phyloP scores from a whole-genome alignment of 2,797 vertebrate species.

The Artibeus jamaicensis region DNA sequence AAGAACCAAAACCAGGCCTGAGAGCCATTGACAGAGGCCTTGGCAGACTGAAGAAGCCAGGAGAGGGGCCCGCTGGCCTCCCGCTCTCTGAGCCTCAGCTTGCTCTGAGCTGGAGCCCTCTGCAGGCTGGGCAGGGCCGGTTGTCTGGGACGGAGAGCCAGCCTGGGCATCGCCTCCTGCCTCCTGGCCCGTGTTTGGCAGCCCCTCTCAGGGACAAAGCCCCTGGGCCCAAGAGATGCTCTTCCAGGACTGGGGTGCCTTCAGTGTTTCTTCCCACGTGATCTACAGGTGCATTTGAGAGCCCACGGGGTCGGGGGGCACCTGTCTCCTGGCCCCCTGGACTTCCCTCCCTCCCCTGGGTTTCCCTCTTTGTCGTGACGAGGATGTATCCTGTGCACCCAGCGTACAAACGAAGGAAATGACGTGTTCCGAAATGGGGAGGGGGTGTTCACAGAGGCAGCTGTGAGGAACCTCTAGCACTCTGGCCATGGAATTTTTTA shows the following conservation, averaged over 20 bases:
- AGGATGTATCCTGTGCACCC: background rate
- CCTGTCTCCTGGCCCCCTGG: fast-evolving
- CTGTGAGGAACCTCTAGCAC: background rate
- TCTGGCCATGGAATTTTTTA: background rate
- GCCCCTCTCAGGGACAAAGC: background rate
- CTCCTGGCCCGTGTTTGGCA: background rate
- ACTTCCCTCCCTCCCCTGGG: background rate
- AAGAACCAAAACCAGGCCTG: background rate
- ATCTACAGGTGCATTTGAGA: background rate
- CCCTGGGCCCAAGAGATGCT: background rate
- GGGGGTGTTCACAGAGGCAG: background rate
- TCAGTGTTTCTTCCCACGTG: background rate
- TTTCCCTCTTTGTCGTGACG: background rate
- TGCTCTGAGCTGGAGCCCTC: background rate
- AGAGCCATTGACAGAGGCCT: background rate
- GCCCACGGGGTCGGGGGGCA: no score
- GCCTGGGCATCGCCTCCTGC: background rate
- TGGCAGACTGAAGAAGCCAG: background rate
- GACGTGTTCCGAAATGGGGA: background rate
- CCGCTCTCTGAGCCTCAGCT: background rate
- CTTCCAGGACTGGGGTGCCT: background rate
- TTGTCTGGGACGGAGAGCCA: background rate
- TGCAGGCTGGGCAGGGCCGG: background rate
- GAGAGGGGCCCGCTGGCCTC: background rate
- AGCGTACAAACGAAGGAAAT: background rate